Evolutionary conservation across 2,113 vertebrate genomes (phyloP).

Genomic region (Brachyistius frenatus): DNA sequence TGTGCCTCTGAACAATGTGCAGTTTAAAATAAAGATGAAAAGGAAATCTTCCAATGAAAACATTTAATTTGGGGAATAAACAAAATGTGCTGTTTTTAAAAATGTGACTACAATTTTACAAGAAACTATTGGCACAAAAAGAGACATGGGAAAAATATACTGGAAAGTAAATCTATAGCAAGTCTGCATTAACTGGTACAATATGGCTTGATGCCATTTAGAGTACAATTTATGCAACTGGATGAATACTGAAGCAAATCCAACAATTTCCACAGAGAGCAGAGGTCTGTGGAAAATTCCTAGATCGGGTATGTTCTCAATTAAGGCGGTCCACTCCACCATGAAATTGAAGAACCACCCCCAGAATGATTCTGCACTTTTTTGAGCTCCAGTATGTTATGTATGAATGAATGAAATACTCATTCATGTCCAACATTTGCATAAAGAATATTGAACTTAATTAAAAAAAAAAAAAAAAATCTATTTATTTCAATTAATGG

Average conservation of each 20-base stretch:
- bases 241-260: conserved; percentile 12
- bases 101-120: too few relatives aligned
- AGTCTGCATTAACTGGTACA: background rate
- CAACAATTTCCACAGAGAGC: conserved; percentile 24
- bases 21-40: background rate
- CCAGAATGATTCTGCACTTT: conserved; percentile 68
- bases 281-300: conserved; percentile 58
- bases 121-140: background rate
- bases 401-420: background rate
- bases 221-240: conserved; percentile 31
- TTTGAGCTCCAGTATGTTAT: background rate
- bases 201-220: background rate
- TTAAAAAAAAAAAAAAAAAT: too few relatives aligned
- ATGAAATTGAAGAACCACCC: conserved; percentile 38
- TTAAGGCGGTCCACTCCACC: conserved; percentile 47
- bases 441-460: background rate
- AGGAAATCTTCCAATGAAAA: background rate
- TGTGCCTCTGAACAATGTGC: background rate
- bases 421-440: background rate
- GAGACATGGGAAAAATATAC: background rate
- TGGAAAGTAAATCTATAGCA: background rate
- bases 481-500: background rate
- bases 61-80: too few relatives aligned
- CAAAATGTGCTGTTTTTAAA: background rate
- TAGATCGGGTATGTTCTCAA: conserved; percentile 62